Conservation (phyloP, 2,888 invertebrate genomes). For the Pinctada fucata region DNA sequence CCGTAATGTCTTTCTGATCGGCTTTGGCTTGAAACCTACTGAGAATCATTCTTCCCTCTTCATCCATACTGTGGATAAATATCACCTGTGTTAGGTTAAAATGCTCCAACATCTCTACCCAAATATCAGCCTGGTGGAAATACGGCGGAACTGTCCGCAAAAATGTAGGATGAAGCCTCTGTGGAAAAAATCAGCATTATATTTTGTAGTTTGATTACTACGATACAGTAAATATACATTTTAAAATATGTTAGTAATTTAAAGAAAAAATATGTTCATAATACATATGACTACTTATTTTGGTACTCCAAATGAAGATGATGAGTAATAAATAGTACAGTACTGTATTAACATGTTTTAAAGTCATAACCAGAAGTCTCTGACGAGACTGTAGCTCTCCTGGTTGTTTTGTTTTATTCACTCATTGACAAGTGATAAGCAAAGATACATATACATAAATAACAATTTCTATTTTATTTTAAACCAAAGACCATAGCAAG, state of each 20-base stretch:
- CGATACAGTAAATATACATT: neutral
- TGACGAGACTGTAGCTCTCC: no score
- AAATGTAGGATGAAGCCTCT: constrained; percentile 98
- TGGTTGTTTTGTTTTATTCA: no score
- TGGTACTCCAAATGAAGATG: no score
- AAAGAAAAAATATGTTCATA: neutral
- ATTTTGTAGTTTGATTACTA: neutral
- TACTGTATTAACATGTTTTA: no score
- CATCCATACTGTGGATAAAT: constrained; percentile 96
- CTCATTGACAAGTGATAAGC: no score
- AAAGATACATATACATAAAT: no score
- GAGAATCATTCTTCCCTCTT: constrained; percentile 94
- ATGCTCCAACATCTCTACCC: constrained; percentile 94
- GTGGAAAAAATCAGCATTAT: constrained; percentile 59
- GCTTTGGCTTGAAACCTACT: constrained; percentile 95
- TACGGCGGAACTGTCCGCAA: constrained; percentile 97
- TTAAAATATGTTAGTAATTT: neutral
- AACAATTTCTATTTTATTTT: no score
- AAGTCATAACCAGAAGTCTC: no score
- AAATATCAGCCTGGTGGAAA: constrained; percentile 98
- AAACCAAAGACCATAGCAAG: no score
- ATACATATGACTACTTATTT: no score
- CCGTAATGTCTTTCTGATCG: constrained; percentile 78
- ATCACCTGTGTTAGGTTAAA: constrained; percentile 86
- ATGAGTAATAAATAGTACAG: no score